A percentile compares a stretch with the other conserved stretches of the same genome.
Evolutionary conservation across 2,797 vertebrate genomes (phyloP).

Genomic region (Paedocypris micromegethes): DNA sequence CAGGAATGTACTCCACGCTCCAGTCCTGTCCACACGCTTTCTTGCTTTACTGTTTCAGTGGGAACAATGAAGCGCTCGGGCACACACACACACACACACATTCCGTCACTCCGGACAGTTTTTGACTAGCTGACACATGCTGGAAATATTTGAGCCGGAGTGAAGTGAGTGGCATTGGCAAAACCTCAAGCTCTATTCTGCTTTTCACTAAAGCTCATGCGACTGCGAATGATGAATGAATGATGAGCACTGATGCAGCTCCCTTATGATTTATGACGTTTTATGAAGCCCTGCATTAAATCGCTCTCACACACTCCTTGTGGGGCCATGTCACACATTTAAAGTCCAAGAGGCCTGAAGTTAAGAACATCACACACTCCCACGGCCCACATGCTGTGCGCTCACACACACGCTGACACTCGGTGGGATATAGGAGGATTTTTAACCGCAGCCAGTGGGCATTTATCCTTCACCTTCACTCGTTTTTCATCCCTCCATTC

Average conservation of each 20-base stretch:
- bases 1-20: slow-evolving; percentile 53
- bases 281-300: slow-evolving; percentile 9
- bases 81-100: slow-evolving; percentile 39
- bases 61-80: slow-evolving; percentile 35
- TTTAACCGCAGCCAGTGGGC: slow-evolving; percentile 12
- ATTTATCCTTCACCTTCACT: slow-evolving; percentile 27
- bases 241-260: neutral
- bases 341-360: slow-evolving; percentile 31
- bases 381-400: slow-evolving; percentile 35
- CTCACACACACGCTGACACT: slow-evolving; percentile 13
- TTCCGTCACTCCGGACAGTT: slow-evolving; percentile 16
- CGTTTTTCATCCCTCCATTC: slow-evolving; percentile 50
- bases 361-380: slow-evolving; percentile 35
- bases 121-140: slow-evolving; percentile 32
- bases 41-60: slow-evolving; percentile 53
- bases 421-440: slow-evolving; percentile 23
- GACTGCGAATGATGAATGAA: slow-evolving; percentile 3
- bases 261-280: slow-evolving; percentile 12
- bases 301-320: slow-evolving; percentile 7
- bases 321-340: slow-evolving; percentile 13
- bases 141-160: slow-evolving; percentile 6
- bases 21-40: slow-evolving; percentile 41
- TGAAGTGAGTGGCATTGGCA: neutral
- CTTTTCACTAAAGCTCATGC: neutral
- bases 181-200: slow-evolving; percentile 8